These are phyloP conservation scores for Oscheius sp. DNA, from an alignment of 2,888 invertebrate genomes.

Conservation along the genomic window DNA sequence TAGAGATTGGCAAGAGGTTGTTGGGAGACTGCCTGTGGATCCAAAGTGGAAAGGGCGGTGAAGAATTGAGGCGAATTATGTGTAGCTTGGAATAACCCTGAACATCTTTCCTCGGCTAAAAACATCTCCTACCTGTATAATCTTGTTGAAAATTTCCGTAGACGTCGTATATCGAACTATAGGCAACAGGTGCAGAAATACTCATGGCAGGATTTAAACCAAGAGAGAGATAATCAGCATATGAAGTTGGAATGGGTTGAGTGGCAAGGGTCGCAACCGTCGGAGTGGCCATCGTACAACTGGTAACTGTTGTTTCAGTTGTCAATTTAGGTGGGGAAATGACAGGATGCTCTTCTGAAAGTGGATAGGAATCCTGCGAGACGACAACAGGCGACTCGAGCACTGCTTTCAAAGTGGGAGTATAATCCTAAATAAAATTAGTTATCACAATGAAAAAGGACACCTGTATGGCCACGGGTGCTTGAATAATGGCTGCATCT, in stretches of 20 bases:
- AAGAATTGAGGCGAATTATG: neutral
- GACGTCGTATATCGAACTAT: constrained; percentile 14
- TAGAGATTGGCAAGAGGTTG: constrained; percentile 28
- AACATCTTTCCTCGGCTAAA: neutral
- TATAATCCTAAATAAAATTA: neutral
- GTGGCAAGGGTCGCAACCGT: too few relatives aligned
- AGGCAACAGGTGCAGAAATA: constrained; percentile 21
- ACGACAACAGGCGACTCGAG: neutral
- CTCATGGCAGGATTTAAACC: constrained; percentile 4
- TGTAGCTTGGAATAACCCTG: neutral
- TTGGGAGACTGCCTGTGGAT: constrained; percentile 12
- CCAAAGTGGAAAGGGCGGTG: constrained; percentile 6
- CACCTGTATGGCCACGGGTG: neutral
- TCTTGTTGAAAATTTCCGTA: constrained; percentile 13
- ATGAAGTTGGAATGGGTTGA: constrained; percentile 16
- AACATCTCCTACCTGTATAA: neutral
- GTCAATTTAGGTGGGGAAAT: too few relatives aligned
- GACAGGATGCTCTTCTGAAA: neutral
- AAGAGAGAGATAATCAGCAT: constrained; percentile 30
- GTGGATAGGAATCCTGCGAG: neutral
- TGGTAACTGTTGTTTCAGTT: too few relatives aligned
- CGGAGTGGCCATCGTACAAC: neutral
- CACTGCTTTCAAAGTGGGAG: constrained; percentile 8
- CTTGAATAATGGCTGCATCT: neutral
- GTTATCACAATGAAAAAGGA: neutral